A percentile compares a stretch with the other conserved stretches of the same genome.
phyloP scores from a whole-genome alignment of 2,797 vertebrate genomes.

The Squalus acanthias region DNA sequence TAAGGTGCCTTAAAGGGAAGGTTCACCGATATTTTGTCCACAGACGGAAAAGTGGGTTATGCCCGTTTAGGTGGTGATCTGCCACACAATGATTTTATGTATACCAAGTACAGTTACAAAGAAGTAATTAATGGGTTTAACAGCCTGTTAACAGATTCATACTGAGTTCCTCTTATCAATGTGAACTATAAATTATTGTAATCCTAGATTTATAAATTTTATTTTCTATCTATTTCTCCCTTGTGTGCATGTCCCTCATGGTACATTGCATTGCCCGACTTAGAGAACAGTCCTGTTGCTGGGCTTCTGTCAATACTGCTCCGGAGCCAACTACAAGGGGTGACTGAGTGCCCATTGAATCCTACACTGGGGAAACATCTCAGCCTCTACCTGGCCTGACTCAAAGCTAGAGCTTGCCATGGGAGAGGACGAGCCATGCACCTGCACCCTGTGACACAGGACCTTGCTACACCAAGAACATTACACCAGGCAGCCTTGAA shows the following conservation, averaged over 20 bases:
- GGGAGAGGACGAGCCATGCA: no score
- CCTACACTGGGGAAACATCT: not conserved
- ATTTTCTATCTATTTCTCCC: not conserved
- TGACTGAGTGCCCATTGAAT: not conserved
- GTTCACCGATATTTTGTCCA: no score
- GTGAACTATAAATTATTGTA: not conserved
- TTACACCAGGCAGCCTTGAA: not conserved
- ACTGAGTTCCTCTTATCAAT: not conserved
- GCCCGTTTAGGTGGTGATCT: no score
- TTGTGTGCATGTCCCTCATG: not conserved
- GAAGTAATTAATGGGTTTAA: not conserved
- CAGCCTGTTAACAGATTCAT: not conserved
- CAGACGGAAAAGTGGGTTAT: no score
- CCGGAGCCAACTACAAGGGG: not conserved
- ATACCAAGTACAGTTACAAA: not conserved
- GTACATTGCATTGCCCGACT: not conserved
- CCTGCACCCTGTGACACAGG: not conserved
- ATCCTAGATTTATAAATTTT: not conserved
- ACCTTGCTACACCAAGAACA: not conserved
- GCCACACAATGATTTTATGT: not conserved
- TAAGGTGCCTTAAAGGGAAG: no score
- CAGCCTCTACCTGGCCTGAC: not conserved
- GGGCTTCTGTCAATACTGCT: not conserved
- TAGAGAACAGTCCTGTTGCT: not conserved
- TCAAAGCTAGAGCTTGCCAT: not conserved